Percentiles rank a stretch among this genome's conserved stretches.
Conservation (phyloP, 2,797 vertebrate species). For the Falco rusticolus region DNA sequence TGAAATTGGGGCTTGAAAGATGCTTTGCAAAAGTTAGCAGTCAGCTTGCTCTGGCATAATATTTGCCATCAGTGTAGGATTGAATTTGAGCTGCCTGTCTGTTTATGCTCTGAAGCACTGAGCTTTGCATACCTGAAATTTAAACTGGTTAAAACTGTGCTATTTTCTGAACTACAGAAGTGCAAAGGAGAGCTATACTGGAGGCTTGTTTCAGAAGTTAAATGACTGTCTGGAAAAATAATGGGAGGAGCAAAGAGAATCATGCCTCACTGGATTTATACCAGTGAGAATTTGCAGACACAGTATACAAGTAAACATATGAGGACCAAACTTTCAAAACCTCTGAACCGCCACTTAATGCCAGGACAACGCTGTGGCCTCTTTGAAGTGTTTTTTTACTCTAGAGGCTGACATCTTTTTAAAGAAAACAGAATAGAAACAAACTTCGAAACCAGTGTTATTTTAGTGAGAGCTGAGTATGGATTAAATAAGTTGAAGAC, state of each 20-base stretch:
- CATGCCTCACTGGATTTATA: background rate
- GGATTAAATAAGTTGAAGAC: background rate
- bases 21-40: background rate
- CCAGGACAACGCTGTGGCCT: background rate
- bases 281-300: background rate
- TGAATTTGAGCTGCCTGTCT: background rate
- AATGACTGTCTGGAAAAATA: background rate
- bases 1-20: slow-evolving; percentile 18
- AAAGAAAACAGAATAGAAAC: background rate
- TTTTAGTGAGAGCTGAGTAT: background rate
- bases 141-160: background rate
- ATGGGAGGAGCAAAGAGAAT: background rate
- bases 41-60: background rate
- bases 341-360: background rate
- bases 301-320: background rate
- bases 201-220: background rate
- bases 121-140: background rate
- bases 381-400: background rate
- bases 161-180: background rate
- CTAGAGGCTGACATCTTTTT: background rate
- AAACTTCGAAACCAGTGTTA: background rate
- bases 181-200: background rate
- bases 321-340: background rate
- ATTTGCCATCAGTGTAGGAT: background rate
- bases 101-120: background rate